Base-by-base conservation (phyloP, 2,113 vertebrate genomes). In the Taurulus bubalis region DNA sequence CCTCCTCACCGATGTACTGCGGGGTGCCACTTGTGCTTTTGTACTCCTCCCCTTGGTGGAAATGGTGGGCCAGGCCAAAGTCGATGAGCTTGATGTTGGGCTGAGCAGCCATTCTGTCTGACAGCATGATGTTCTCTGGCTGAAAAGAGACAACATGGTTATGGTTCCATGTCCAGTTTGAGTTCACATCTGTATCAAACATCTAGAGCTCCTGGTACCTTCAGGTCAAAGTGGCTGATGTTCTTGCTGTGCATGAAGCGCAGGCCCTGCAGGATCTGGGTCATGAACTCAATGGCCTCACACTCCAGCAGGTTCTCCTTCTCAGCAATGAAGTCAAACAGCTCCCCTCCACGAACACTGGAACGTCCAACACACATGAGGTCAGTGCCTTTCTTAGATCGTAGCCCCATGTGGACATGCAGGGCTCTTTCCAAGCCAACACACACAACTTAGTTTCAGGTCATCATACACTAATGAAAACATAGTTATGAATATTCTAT, bases 311-410 rank as follows among this genome's bases (percentile, higher is more conserved):
- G 92, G 28, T 72, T 89, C 79, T 96, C 96, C 89, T 96, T 96
- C 85, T 94, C 94, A 0, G 95, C 95, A 0, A 96, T 95, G 89
- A 96, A 97, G 89, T 97, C 96, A 4, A 96, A 97, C 65, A 97
- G 87, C 45, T 97, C 97, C 0, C 96, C 94, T 0, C 95, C 95
- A 0, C 59, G 34, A 22, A 96, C 93, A 32, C 95, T 95, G 83
- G 22, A 59, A 14, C 5, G 10, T 26, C 24, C 55, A 60, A 74
- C 53, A 79, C 2, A 67, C n/a, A 26, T 28, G 24, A 34, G 14
- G 40, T 56, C 14, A 56, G 53, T 56, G 53, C 15, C 6, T 49
- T 1, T 47, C 15, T 47, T 16, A 20, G 4, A 18, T 16, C 20
- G 45, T 40, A 11, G 38, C 38, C 38, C 38, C 11, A 11, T 40